Percentiles rank a stretch among this genome's conserved stretches.
Evolutionary conservation across 2,888 invertebrate species (phyloP).

Genomic region (Dryobotodes eremita): DNA sequence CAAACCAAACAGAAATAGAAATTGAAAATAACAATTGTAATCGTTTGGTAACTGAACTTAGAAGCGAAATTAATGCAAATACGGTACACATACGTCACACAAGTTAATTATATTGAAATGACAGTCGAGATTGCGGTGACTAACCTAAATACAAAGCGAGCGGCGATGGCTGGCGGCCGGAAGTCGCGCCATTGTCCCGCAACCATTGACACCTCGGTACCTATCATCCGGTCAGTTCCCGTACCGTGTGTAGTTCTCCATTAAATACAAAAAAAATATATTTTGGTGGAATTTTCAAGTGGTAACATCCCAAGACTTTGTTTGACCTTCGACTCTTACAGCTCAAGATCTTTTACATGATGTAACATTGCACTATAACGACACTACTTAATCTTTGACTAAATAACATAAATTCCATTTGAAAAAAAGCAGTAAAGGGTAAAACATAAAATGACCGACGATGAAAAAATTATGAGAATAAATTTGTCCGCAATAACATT

Average conservation of each 20-base stretch:
- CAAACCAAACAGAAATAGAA: slow-evolving; percentile 1
- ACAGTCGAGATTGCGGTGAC: slow-evolving; percentile 88
- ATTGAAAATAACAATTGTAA: slow-evolving; percentile 27
- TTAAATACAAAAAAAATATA: slow-evolving; percentile 38
- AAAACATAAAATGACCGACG: slow-evolving; percentile 18
- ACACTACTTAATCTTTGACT: background rate
- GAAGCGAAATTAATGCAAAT: slow-evolving; percentile 78
- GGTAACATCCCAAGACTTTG: background rate
- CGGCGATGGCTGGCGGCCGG: slow-evolving; percentile 82
- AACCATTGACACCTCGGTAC: slow-evolving; percentile 90
- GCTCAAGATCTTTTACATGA: background rate
- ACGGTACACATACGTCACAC: slow-evolving; percentile 78
- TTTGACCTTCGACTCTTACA: background rate
- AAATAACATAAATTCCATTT: background rate
- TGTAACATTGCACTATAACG: background rate
- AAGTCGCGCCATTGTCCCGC: slow-evolving; percentile 88
- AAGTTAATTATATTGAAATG: slow-evolving; percentile 88
- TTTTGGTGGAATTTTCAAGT: slow-evolving; percentile 3
- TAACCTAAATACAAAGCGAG: slow-evolving; percentile 90
- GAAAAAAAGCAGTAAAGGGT: slow-evolving; percentile 1
- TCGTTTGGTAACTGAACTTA: slow-evolving; percentile 58
- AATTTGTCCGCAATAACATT: slow-evolving; percentile 26
- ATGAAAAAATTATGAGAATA: slow-evolving; percentile 32
- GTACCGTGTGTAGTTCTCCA: slow-evolving; percentile 71
- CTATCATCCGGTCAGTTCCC: slow-evolving; percentile 87